Evolutionary conservation across 2,113 vertebrate species (phyloP), one percentile per base, ranked within the genome.

Genomic region (Coregonus clupeaformis): DNA sequence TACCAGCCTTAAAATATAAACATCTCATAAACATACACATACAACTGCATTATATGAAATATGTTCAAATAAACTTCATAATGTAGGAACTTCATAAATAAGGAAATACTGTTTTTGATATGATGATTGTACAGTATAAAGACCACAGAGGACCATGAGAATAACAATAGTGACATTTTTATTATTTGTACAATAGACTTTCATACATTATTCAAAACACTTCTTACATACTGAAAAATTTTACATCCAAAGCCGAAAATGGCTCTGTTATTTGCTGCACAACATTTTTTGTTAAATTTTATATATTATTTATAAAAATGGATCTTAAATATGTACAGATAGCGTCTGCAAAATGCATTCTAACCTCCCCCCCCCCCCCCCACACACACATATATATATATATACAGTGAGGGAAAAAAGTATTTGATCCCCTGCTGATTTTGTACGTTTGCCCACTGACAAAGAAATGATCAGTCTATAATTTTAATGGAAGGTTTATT

Each of bases 201-300:
- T 95, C 91, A 86, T 92, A 97, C 96, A 94, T 98, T 99, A 97
- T 98, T 97, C 94, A 98, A 99, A 99, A 99, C 96, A 97, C 95
- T 91, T 95, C 94, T 96, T 96, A 96, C 96, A 98, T 98, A 98
- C 95, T 97, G 97, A 98, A 99, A 99, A 97, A 97, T 93, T 94
- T 94, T 97, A 95, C 87, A 93, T 94, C 89, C 95, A 97, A 96
- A 98, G 96, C 96, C 96, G 92, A 96, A 99, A 98, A 97, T 96
- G 96, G 96, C 96, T 96, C 94, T 94, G 95, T 94, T 93, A 89
- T 93, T 95, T 87, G 88, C 93, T 94, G 95, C 95, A 96, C 95
- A 42, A 95, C 95, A 88, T 95, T 92, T 93, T 82, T 93, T 18
- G 49, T 52, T 49, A 14, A 52, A 52, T 42, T 52, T 52, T 18